phyloP scores from a whole-genome alignment of 2,888 invertebrate genomes.

The Uloborus plumipes region DNA sequence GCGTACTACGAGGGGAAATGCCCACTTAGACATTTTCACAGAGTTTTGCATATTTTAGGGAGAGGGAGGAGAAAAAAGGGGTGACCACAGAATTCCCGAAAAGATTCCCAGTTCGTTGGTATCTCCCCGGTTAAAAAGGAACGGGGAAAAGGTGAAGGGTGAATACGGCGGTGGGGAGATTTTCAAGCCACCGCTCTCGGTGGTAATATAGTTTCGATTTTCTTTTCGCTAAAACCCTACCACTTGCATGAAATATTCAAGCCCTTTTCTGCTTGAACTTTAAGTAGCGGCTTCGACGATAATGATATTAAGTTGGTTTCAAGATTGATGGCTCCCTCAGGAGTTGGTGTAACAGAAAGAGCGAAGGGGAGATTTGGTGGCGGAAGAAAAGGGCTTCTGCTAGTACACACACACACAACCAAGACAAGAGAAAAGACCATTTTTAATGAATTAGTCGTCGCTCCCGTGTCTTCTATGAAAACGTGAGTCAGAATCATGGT shows the following conservation, averaged over 20 bases:
- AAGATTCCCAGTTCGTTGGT: constrained; percentile 31
- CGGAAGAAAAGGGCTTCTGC: neutral
- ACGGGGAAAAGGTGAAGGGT: too few species aligned
- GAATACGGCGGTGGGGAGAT: too few species aligned
- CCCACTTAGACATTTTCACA: too few species aligned
- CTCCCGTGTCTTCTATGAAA: constrained; percentile 29
- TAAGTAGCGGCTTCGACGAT: constrained; percentile 61
- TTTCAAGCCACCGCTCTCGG: too few species aligned
- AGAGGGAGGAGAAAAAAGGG: too few species aligned
- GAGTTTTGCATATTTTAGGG: too few species aligned
- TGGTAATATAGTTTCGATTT: constrained; percentile 59
- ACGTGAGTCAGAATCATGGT: constrained; percentile 15
- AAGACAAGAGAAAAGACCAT: constrained; percentile 24
- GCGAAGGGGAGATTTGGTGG: neutral
- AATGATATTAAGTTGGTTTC: constrained; percentile 61
- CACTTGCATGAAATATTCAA: constrained; percentile 53
- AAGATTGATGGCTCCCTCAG: constrained; percentile 55
- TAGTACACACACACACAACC: constrained; percentile 25
- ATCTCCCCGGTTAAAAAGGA: constrained; percentile 26
- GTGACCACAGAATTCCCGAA: constrained; percentile 10
- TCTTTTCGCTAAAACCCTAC: constrained; percentile 35
- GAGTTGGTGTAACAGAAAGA: constrained; percentile 16
- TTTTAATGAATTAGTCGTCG: constrained; percentile 61
- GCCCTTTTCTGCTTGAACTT: constrained; percentile 39
- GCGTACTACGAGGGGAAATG: too few species aligned